These are phyloP conservation scores for Rhagoletis pomonella DNA, from an alignment of 1,140 invertebrate species.

Conservation along the genomic window DNA sequence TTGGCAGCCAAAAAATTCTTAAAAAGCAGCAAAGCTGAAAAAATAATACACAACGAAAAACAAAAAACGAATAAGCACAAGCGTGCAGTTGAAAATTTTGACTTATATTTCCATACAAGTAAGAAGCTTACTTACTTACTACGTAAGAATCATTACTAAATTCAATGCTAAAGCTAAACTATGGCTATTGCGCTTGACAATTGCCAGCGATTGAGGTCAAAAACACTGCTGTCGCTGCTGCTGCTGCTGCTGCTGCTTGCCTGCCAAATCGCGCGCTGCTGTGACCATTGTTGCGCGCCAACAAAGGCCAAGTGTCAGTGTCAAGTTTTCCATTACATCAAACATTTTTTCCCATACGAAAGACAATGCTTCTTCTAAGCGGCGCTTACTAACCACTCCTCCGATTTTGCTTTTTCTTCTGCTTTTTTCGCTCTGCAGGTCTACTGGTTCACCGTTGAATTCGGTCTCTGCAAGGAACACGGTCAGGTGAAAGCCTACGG, in stretches of 20 bases:
- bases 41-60: too few species aligned
- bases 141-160: too few species aligned
- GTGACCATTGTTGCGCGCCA: constrained; percentile 2
- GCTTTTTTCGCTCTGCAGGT: constrained; percentile 77
- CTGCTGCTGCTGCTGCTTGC: too few species aligned
- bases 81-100: neutral
- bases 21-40: too few species aligned
- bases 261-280: too few species aligned
- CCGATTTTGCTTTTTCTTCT: neutral
- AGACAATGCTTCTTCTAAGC: neutral
- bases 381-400: too few species aligned
- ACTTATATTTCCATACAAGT: neutral
- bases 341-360: too few species aligned
- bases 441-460: constrained; percentile 99
- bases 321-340: constrained; percentile 53
- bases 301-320: constrained; percentile 47
- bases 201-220: neutral
- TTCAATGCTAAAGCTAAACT: constrained; percentile 18
- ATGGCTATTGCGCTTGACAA: neutral
- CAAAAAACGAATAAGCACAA: neutral
- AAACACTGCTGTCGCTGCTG: neutral
- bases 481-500: constrained; percentile 95
- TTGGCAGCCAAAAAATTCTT: constrained; percentile 42
- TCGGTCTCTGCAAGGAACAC: constrained; percentile 96
- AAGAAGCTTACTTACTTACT: neutral